These are phyloP conservation scores for Eurosta solidaginis DNA, from an alignment of 1,140 invertebrate genomes.

Conservation along the genomic window DNA sequence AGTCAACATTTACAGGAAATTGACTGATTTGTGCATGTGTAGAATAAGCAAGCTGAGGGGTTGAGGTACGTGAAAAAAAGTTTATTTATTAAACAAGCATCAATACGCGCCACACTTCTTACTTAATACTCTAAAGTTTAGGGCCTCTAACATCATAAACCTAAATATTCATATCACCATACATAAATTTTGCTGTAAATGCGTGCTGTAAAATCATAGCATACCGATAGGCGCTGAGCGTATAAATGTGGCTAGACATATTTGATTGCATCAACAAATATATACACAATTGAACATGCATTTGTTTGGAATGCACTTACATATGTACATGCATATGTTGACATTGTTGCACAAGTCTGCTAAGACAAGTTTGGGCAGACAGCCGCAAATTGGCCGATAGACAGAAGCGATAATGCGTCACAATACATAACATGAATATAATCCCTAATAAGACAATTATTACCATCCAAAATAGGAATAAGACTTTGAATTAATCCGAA, in stretches of 20 bases:
- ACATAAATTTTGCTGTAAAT: background rate
- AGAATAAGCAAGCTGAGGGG: background rate
- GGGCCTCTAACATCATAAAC: background rate
- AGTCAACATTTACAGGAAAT: background rate
- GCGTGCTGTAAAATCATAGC: background rate
- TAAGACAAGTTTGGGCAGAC: background rate
- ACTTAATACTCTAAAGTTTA: background rate
- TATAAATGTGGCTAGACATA: slow-evolving; percentile 14
- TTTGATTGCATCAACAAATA: background rate
- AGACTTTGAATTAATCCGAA: too few species aligned
- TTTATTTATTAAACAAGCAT: background rate
- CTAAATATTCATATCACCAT: background rate
- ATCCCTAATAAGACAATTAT: too few species aligned
- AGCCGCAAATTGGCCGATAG: slow-evolving; percentile 21
- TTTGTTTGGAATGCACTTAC: background rate
- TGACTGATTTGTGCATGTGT: background rate
- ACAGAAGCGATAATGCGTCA: background rate
- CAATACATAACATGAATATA: too few species aligned
- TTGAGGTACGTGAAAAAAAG: too few species aligned
- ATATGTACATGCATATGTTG: background rate
- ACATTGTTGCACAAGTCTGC: background rate
- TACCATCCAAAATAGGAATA: too few species aligned
- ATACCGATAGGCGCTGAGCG: slow-evolving; percentile 12
- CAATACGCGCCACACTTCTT: background rate
- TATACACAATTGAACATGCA: background rate